Base-by-base conservation (phyloP, 30 jellyfish, hydroid and myxozoan genomes). In the Rhopilema esculentum region DNA sequence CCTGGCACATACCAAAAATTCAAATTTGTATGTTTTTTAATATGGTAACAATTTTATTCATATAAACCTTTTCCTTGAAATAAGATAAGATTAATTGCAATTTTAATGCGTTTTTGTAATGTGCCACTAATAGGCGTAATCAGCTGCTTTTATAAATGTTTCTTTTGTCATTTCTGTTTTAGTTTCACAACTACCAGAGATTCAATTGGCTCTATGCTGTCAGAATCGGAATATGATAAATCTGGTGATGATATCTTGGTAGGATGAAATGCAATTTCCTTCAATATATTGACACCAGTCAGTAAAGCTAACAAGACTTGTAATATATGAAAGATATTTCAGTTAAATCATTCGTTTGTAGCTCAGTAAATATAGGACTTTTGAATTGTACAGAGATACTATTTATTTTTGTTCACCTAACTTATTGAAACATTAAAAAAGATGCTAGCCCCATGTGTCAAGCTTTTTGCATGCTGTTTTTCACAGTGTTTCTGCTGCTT, bases 231-330 rank as follows among this genome's bases (percentile, higher is more conserved):
- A 20, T 94, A 89, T 49, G 97, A 89, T 88, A 80, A 80, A 26
- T 91, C 99, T 4, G 99, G 85, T 48, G 99, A 94, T 73, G 91
- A 92, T 62, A 49, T 94, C 16, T 74, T 94, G 99, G 99, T 94
- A 94, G 95, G 99, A 82, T 65, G 84, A 72, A 68, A 30, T 75
- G 26, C 52, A 50, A 69, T 69, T 76, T 62, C 49, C 21, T 20
- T 49, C 57, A 40, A 40, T 40, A 40, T 40, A 40, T 40, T 40
- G 57, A 40, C 12, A 12, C 6, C 57, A 6, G 12, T 40, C 57
- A 40, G 57, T 40, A 40, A 40, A 40, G 57, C 57, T 40, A 2
- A 40, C 6, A 40, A 40, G 57, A 40, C 57, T 40, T 40, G 57
- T 40, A 40, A 40, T 40, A 40, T 40, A 40, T 40, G 57, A 40